phyloP scores from a whole-genome alignment of 2,113 vertebrate species.

The Jacana jacana region DNA sequence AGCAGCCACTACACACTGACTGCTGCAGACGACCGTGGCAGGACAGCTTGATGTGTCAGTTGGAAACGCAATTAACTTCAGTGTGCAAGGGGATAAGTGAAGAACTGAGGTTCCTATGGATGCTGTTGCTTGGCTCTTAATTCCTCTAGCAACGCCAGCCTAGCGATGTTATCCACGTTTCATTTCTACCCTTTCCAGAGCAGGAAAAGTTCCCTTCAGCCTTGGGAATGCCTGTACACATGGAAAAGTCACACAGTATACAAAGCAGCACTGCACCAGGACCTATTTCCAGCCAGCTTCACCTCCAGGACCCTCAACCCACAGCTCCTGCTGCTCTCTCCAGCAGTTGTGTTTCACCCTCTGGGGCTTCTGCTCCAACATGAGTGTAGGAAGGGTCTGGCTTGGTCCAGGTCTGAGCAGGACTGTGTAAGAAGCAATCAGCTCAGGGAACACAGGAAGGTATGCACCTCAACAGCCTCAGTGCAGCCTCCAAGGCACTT shows the following conservation, averaged over 20 bases:
- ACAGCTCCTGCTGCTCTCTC: neutral
- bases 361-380: neutral
- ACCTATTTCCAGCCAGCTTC: neutral
- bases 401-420: accelerated
- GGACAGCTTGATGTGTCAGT: slow-evolving; percentile 38
- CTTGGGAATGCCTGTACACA: neutral
- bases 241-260: neutral
- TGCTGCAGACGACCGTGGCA: neutral
- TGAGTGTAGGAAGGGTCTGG: neutral
- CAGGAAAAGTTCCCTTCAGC: neutral
- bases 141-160: slow-evolving; percentile 39
- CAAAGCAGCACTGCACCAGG: neutral
- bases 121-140: slow-evolving; percentile 54
- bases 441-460: accelerated
- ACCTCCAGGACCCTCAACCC: neutral
- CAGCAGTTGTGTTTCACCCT: neutral
- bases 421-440: neutral
- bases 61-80: slow-evolving; percentile 54
- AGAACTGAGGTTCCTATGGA: slow-evolving; percentile 49
- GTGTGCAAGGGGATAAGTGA: slow-evolving; percentile 8
- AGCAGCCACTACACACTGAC: neutral
- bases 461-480: neutral
- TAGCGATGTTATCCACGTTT: neutral
- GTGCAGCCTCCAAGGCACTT: neutral
- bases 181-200: neutral